Conservation (phyloP, 2,113 vertebrate genomes). For the Vireo altiloquus region DNA sequence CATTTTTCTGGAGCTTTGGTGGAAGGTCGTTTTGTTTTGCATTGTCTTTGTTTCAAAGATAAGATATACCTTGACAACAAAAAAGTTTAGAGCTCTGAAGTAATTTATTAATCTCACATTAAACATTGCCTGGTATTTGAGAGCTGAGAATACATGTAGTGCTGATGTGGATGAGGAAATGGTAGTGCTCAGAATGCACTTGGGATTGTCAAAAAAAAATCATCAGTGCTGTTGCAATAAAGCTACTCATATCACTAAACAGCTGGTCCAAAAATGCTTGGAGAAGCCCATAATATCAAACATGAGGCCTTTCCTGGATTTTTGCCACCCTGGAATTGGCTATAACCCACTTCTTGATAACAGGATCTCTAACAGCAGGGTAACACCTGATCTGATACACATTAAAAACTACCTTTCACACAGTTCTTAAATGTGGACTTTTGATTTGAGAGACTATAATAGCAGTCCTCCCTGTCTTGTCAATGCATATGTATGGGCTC, state of each 20-base stretch:
- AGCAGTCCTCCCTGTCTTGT: neutral
- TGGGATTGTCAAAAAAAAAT: neutral
- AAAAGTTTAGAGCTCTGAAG: neutral
- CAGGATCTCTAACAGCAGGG: neutral
- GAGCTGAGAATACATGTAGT: neutral
- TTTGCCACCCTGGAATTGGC: neutral
- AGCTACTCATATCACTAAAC: neutral
- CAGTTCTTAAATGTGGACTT: neutral
- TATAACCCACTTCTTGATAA: neutral
- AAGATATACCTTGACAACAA: neutral
- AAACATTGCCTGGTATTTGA: neutral
- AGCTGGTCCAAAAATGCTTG: neutral
- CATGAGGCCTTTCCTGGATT: neutral
- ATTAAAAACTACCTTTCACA: neutral
- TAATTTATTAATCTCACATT: neutral
- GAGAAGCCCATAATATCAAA: neutral
- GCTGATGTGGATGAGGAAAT: neutral
- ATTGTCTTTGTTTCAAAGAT: neutral
- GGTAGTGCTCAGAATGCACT: neutral
- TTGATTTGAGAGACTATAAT: neutral
- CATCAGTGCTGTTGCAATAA: neutral
- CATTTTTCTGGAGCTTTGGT: neutral
- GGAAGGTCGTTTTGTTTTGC: neutral
- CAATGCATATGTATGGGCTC: conserved; percentile 6
- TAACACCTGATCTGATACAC: neutral